Conservation (phyloP, 2,113 vertebrate genomes). For the Cyphomyrus plagiostoma region DNA sequence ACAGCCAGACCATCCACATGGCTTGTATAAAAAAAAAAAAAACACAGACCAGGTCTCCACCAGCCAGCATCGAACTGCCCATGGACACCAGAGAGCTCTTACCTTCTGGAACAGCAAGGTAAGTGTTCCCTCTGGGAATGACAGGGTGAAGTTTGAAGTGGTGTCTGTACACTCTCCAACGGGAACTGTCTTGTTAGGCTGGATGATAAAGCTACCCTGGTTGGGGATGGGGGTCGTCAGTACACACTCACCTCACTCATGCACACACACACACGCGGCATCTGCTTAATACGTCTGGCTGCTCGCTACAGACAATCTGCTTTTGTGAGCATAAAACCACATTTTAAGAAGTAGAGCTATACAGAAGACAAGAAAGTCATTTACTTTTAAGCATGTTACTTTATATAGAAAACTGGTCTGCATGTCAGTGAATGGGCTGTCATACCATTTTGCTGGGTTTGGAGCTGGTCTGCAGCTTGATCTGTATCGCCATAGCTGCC, state of each 20-base stretch:
- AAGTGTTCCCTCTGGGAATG: slow-evolving; percentile 39
- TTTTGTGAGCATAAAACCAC: background rate
- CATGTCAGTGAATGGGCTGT: background rate
- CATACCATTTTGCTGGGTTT: slow-evolving; percentile 33
- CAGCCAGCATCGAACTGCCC: background rate
- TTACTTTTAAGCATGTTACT: background rate
- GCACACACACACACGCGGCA: background rate
- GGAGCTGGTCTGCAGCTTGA: slow-evolving; percentile 35
- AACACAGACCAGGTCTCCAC: background rate
- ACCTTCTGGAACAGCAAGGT: slow-evolving; percentile 53
- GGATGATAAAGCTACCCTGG: slow-evolving; percentile 44
- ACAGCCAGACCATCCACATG: background rate
- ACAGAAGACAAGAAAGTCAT: background rate
- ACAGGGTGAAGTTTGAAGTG: slow-evolving; percentile 23
- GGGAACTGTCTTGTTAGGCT: slow-evolving; percentile 16
- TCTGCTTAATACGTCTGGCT: background rate
- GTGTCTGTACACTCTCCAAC: background rate
- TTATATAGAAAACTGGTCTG: background rate
- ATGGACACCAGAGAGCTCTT: slow-evolving; percentile 1
- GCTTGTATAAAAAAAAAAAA: background rate
- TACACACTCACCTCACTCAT: background rate
- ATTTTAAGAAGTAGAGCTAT: background rate
- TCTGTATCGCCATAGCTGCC: slow-evolving; percentile 42
- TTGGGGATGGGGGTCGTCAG: slow-evolving; percentile 30
- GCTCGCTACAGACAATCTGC: background rate